These are phyloP conservation scores for Tichodroma muraria DNA, from an alignment of 2,113 vertebrate genomes.

Conservation along the genomic window DNA sequence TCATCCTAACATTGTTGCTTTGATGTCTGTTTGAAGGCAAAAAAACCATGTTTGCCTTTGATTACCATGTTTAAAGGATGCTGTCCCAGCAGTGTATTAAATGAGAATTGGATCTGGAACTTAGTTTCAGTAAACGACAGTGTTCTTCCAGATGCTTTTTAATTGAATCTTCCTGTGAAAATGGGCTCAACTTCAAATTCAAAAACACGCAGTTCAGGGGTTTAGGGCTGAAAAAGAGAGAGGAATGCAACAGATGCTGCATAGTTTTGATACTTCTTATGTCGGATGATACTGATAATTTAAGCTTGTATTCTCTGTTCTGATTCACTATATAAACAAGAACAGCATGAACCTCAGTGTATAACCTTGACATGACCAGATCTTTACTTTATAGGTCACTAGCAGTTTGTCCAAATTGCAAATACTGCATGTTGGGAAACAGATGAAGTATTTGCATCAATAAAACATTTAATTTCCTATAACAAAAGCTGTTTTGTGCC, in stretches of 20 bases:
- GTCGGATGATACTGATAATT: neutral
- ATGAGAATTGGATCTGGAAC: conserved; percentile 30
- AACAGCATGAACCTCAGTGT: neutral
- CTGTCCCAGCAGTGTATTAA: conserved; percentile 28
- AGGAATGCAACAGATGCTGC: neutral
- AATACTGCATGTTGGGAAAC: neutral
- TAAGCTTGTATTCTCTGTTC: neutral
- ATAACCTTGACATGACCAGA: neutral
- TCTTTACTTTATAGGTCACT: neutral
- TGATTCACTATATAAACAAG: neutral
- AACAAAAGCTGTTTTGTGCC: neutral
- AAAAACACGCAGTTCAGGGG: neutral
- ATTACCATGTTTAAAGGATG: neutral
- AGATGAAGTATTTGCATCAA: neutral
- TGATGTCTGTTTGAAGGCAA: neutral
- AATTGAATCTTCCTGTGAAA: conserved; percentile 50
- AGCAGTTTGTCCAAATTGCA: neutral
- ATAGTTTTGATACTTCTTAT: neutral
- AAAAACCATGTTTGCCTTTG: neutral
- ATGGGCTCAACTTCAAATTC: neutral
- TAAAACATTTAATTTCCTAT: neutral
- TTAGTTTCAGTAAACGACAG: conserved; percentile 3
- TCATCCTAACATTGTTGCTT: neutral
- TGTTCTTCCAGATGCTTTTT: conserved; percentile 45
- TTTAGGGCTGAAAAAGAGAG: neutral